Evolutionary conservation across 2,797 vertebrate genomes (phyloP).

Genomic region (Calcarius lapponicus): DNA sequence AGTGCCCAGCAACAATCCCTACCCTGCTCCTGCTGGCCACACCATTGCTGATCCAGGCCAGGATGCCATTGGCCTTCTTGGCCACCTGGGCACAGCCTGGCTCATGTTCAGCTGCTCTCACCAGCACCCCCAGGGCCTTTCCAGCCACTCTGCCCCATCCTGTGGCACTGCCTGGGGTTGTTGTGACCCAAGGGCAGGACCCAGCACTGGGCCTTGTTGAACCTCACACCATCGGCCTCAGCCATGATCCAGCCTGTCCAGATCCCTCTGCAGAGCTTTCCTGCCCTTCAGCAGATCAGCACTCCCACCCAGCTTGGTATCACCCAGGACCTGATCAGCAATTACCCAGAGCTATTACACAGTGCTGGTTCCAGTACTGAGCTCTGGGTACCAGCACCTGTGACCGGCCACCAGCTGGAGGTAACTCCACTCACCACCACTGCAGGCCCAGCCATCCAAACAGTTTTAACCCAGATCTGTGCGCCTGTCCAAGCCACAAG

Average conservation of each 20-base stretch:
- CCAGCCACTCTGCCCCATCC: neutral
- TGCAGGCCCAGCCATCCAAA: neutral
- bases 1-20: neutral
- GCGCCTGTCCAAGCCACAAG: neutral
- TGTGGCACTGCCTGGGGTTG: neutral
- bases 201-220: neutral
- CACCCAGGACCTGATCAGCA: neutral
- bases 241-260: neutral
- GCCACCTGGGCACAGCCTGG: neutral
- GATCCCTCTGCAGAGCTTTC: neutral
- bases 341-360: neutral
- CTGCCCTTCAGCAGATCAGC: neutral
- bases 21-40: neutral
- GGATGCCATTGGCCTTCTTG: neutral
- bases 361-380: neutral
- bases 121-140: neutral
- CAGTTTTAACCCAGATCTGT: neutral
- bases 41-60: neutral
- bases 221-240: neutral
- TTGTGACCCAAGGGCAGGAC: neutral
- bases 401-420: fast-evolving
- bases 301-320: too few relatives aligned
- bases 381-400: neutral
- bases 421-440: neutral
- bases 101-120: neutral